Conservation (phyloP, 2,888 invertebrate genomes). For the Autographa gamma region DNA sequence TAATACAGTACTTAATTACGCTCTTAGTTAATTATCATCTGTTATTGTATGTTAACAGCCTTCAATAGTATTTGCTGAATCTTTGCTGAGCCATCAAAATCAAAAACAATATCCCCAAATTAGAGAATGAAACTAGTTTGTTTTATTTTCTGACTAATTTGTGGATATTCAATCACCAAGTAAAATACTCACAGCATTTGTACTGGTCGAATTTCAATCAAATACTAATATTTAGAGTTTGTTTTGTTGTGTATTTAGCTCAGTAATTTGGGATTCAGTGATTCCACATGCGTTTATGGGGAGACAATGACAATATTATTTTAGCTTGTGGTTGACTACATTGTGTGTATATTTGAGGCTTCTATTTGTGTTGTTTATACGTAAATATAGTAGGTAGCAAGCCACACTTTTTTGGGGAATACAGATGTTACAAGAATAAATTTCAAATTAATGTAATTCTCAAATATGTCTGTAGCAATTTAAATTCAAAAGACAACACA, state of each 20-base stretch:
- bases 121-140: no score
- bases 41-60: no score
- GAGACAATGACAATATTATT: not conserved
- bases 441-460: not conserved
- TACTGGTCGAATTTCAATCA: not conserved
- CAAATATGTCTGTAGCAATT: not conserved
- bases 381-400: no score
- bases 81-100: no score
- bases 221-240: not conserved
- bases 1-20: no score
- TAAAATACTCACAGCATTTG: not conserved
- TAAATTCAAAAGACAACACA: not conserved
- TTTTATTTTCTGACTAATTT: no score
- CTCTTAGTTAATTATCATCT: no score
- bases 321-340: not conserved
- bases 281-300: not conserved
- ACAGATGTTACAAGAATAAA: no score
- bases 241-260: not conserved
- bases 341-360: not conserved
- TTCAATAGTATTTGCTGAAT: not conserved
- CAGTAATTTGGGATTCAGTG: not conserved
- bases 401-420: no score
- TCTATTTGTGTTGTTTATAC: no score
- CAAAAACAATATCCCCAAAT: no score
- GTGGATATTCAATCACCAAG: not conserved